Evolutionary conservation across 2,888 invertebrate genomes (phyloP).

Genomic region (Drosophila nr. medialis): DNA sequence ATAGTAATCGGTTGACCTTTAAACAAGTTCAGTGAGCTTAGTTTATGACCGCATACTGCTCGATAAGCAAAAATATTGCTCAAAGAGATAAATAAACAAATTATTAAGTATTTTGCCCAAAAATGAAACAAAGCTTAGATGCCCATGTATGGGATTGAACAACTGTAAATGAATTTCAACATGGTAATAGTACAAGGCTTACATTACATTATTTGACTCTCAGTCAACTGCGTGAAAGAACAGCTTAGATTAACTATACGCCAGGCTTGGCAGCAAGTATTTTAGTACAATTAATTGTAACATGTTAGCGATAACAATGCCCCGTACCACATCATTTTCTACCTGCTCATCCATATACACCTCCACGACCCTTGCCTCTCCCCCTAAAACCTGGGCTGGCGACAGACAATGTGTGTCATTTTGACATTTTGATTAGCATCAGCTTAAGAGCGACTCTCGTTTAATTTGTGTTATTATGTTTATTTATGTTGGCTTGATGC

Average conservation of each 20-base stretch:
- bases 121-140: neutral
- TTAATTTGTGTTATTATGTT: slow-evolving; percentile 63
- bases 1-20: neutral
- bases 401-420: slow-evolving; percentile 40
- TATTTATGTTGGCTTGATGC: slow-evolving; percentile 46
- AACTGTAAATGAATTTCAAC: no score
- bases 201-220: neutral
- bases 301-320: slow-evolving; percentile 50
- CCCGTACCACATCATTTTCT: neutral
- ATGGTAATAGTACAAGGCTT: neutral
- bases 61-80: neutral
- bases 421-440: slow-evolving; percentile 49
- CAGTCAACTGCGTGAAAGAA: neutral
- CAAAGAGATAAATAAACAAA: neutral
- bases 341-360: neutral
- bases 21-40: neutral
- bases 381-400: neutral
- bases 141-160: neutral
- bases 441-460: slow-evolving; percentile 61
- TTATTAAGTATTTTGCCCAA: neutral
- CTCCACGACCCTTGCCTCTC: neutral
- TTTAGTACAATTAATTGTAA: slow-evolving; percentile 21
- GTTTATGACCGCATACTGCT: neutral
- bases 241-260: slow-evolving; percentile 52
- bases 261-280: slow-evolving; percentile 36